A percentile compares a stretch with the other conserved stretches of the same genome.
Conservation (phyloP, 2,113 vertebrate genomes). For the Garra rufa region DNA sequence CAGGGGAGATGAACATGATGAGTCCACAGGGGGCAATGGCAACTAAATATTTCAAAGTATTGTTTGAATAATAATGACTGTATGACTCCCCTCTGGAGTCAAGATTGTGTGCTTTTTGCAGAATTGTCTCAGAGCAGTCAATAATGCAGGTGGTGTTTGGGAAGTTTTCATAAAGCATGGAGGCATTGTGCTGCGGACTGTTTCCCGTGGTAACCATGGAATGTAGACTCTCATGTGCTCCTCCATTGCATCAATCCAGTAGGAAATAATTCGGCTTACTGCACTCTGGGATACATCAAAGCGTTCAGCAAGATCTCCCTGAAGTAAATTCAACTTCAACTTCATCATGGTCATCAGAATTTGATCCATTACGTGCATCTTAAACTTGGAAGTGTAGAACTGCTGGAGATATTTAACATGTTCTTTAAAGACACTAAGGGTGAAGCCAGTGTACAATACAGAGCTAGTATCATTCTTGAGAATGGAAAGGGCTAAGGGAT, state of each 20-base stretch:
- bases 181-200: neutral
- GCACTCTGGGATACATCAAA: neutral
- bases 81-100: conserved; percentile 12
- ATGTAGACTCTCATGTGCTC: neutral
- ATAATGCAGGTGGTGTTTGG: conserved; percentile 22
- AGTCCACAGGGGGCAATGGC: neutral
- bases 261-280: neutral
- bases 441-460: conserved; percentile 10
- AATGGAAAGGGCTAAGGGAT: too few species aligned
- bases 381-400: neutral
- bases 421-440: neutral
- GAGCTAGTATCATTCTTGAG: neutral
- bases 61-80: conserved; percentile 18
- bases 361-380: neutral
- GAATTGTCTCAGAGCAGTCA: conserved; percentile 19
- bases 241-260: conserved; percentile 29
- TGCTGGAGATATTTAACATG: conserved; percentile 11
- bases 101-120: conserved; percentile 22
- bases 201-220: conserved; percentile 34
- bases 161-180: conserved; percentile 14
- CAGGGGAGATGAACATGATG: conserved; percentile 42
- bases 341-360: conserved; percentile 20
- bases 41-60: conserved; percentile 1
- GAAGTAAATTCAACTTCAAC: neutral
- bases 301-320: neutral